Evolutionary conservation across 2,888 invertebrate genomes (phyloP), one percentile per base, ranked within the genome.

Genomic region (Tolmerus cingulatus): DNA sequence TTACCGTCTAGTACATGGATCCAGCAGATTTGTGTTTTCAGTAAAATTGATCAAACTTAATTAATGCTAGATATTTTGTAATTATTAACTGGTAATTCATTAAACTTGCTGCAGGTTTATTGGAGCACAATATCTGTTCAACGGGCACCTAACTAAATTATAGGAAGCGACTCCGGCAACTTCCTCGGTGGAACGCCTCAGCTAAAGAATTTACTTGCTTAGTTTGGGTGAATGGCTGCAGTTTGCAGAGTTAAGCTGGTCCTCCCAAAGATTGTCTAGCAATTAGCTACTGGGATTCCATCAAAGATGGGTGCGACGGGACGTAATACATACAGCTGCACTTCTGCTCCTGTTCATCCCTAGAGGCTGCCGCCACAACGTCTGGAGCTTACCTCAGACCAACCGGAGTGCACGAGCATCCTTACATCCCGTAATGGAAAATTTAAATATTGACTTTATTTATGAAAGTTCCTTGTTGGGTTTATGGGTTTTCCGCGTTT

Each of bases 401-500:
- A n/a, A 3, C 66, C 66, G 12, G 66, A 66, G 66, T 3, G 23
- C 66, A 19, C 14, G 55, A 8, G 46, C 51, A 79, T 55, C 55
- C 27, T 30, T 46, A 51, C 30, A 79, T 46, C 46, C 46, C 55
- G 3, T 79, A 55, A 51, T 51, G 51, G 79, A 79, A 79, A 79
- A 30, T 79, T 79, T 23, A 79, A 79, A 79, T 51, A 79, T 79
- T 79, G 79, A 79, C 79, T 79, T 79, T 51, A 79, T 79, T 79
- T 79, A 79, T 79, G 79, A 51, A 79, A 79, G 51, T 51, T 79
- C 14, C 51, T 27, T 23, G 37, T 37, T 34, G 46, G 27, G 30
- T 51, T 51, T 14, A 34, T 23, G 27, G 14, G 40, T 79, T 46
- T 40, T 51, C 51, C n/a, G 12, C 27, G 27, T 30, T 46, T 74